These are phyloP conservation scores for Sebastes fasciatus DNA, from an alignment of 2,113 vertebrate genomes.

Conservation along the genomic window DNA sequence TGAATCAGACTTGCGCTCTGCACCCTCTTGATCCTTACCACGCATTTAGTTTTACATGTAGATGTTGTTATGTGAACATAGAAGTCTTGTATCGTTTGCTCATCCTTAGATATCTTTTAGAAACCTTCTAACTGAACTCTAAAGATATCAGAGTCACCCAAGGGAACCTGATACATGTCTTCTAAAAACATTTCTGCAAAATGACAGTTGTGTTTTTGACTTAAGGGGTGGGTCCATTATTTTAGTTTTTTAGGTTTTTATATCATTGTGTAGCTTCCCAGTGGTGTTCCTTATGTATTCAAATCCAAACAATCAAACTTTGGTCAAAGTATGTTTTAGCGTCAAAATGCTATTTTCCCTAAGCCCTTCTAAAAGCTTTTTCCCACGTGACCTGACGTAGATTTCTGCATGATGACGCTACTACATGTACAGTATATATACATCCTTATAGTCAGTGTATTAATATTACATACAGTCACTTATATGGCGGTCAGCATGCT, in stretches of 20 bases:
- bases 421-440: too few relatives aligned
- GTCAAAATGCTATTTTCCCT: too few relatives aligned
- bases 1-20: slow-evolving; percentile 45
- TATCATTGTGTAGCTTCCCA: neutral
- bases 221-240: too few relatives aligned
- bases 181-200: slow-evolving; percentile 25
- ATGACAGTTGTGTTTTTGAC: neutral
- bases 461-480: too few relatives aligned
- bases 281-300: too few relatives aligned
- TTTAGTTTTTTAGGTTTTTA: neutral
- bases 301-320: too few relatives aligned
- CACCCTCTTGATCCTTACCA: slow-evolving; percentile 23
- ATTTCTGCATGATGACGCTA: too few relatives aligned
- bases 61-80: slow-evolving; percentile 20
- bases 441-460: too few relatives aligned
- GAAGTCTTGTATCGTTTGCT: slow-evolving; percentile 17
- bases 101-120: slow-evolving; percentile 31
- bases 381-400: too few relatives aligned
- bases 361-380: too few relatives aligned
- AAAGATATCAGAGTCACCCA: slow-evolving; percentile 10
- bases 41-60: slow-evolving; percentile 1
- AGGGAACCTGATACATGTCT: slow-evolving; percentile 31
- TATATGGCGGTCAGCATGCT: too few relatives aligned
- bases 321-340: too few relatives aligned
- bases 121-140: slow-evolving; percentile 31